phyloP scores from a whole-genome alignment of 2,888 invertebrate genomes.

The Ochropleura leucogaster region DNA sequence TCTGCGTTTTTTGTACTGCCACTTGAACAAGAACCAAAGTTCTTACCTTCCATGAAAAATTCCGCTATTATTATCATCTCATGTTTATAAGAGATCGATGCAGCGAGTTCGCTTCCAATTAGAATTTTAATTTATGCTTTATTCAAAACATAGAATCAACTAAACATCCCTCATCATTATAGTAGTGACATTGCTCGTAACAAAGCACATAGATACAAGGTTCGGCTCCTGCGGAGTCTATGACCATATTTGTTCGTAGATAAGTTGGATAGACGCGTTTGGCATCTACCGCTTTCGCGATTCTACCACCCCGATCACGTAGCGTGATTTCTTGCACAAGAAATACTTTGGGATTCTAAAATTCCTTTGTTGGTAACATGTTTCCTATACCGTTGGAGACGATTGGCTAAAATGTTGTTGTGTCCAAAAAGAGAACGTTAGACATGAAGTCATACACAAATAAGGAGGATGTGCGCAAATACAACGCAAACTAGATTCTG shows the following conservation, averaged over 20 bases:
- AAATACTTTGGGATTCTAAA: slow-evolving; percentile 76
- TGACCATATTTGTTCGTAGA: slow-evolving; percentile 77
- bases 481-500: slow-evolving; percentile 40
- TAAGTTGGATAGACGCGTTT: slow-evolving; percentile 75
- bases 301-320: slow-evolving; percentile 80
- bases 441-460: slow-evolving; percentile 34
- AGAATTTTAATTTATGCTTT: slow-evolving; percentile 57
- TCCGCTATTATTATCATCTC: slow-evolving; percentile 43
- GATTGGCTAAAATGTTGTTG: slow-evolving; percentile 52
- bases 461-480: slow-evolving; percentile 46
- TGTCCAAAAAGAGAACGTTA: slow-evolving; percentile 43
- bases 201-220: slow-evolving; percentile 65
- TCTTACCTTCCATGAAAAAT: slow-evolving; percentile 32
- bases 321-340: slow-evolving; percentile 75
- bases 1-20: slow-evolving; percentile 12
- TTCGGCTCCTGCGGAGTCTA: slow-evolving; percentile 70
- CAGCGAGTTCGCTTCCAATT: slow-evolving; percentile 41
- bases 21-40: slow-evolving; percentile 10
- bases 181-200: slow-evolving; percentile 58
- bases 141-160: slow-evolving; percentile 51
- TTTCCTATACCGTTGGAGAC: slow-evolving; percentile 62
- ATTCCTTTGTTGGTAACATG: slow-evolving; percentile 76
- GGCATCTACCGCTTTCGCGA: slow-evolving; percentile 73
- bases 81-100: slow-evolving; percentile 40
- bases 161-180: slow-evolving; percentile 60